Evolutionary conservation across 2,113 vertebrate species (phyloP).

Genomic region (Stigmatopora nigra): DNA sequence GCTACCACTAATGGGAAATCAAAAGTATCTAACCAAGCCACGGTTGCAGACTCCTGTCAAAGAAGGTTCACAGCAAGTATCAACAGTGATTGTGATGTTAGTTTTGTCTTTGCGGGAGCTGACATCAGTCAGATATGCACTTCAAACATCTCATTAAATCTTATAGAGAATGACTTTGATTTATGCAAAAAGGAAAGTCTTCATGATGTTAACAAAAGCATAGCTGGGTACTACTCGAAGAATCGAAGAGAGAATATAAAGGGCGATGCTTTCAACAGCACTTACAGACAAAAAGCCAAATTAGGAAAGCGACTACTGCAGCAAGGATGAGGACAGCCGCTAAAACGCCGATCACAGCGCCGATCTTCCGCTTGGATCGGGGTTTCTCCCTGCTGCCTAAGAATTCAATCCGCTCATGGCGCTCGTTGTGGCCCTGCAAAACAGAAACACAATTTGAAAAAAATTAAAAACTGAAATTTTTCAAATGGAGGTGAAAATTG

Average conservation of each 20-base stretch:
- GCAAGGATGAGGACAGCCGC: slow-evolving; percentile 48
- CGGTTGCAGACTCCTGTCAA: slow-evolving; percentile 36
- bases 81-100: slow-evolving; percentile 33
- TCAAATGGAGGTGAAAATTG: neutral
- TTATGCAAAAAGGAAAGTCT: slow-evolving; percentile 9
- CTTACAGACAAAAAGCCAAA: slow-evolving; percentile 69
- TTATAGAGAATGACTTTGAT: slow-evolving; percentile 9
- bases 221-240: neutral
- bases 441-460: slow-evolving; percentile 10
- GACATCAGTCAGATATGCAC: slow-evolving; percentile 22
- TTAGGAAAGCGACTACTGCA: slow-evolving; percentile 55
- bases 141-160: slow-evolving; percentile 18
- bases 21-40: slow-evolving; percentile 44
- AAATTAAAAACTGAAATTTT: neutral
- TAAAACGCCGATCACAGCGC: slow-evolving; percentile 49
- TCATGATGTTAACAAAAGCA: slow-evolving; percentile 6
- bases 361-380: slow-evolving; percentile 23
- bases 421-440: slow-evolving; percentile 40
- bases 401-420: slow-evolving; percentile 56
- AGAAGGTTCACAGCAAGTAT: slow-evolving; percentile 37
- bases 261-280: slow-evolving; percentile 1
- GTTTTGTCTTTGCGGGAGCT: slow-evolving; percentile 16
- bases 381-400: slow-evolving; percentile 48
- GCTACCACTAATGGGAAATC: slow-evolving; percentile 50
- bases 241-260: neutral